Base-by-base conservation (phyloP, 2,888 invertebrate genomes). In the Cephus runcator region DNA sequence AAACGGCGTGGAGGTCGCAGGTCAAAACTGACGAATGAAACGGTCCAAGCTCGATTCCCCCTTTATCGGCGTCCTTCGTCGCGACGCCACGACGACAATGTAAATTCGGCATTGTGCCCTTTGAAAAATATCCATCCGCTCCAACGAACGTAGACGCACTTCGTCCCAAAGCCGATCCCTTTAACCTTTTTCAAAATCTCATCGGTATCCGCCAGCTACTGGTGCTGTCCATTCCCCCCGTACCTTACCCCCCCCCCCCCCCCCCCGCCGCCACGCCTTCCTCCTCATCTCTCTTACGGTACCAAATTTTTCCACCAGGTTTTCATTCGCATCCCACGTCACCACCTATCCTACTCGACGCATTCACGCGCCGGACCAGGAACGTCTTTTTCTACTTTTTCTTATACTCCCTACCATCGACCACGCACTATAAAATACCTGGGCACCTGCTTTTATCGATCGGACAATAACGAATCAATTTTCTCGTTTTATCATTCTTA, bases 51-150 rank as follows among this genome's bases (percentile, higher is more conserved):
- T 31, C 78, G 36, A 78, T 78, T 79, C 80, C 76, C 79, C 35
- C 68, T 68, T 40, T 34, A 68, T 56, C 35, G 35, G 33, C 12
- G 34, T 74, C 75, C 69, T 33, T 75, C 73, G 79, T 56, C 23
- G 56, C 56, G 56, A 56, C 56, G 56, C 56, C 56, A 56, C 23
- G 56, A 56, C 78, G 85, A 82, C 87, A 82, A 86, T 86, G 85
- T 85, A 85, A 85, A 87, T 86, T 86, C 85, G 83, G 80, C 85
- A 85, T 86, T 84, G 86, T 85, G 80, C 79, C 77, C 75, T 36
- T 79, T 85, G 83, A 87, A 84, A 86, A 87, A 85, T 85, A 81
- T 77, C 74, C 77, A 34, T 35, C 76, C 35, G 71, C 71, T 12
- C 71, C 31, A 31, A 33, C 71, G 71, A 31, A 33, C 31, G 33